Evolutionary conservation across 2,797 vertebrate genomes (phyloP).

Genomic region (Cyprinella venusta): DNA sequence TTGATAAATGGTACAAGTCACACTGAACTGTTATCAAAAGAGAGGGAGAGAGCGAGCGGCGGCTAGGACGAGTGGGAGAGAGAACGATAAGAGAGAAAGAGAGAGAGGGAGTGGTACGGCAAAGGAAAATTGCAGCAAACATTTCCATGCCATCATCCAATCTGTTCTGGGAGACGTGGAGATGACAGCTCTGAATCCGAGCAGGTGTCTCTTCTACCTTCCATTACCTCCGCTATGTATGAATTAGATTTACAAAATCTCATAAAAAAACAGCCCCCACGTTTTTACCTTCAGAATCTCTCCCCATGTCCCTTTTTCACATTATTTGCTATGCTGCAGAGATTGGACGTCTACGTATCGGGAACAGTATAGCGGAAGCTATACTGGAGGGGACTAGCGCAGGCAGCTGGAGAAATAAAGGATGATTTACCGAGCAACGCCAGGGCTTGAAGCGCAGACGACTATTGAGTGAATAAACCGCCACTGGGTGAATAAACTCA

Average conservation of each 20-base stretch:
- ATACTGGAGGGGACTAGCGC: constrained; percentile 25
- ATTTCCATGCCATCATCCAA: constrained; percentile 67
- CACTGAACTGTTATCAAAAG: constrained; percentile 78
- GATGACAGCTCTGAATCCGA: constrained; percentile 65
- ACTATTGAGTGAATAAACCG: constrained; percentile 57
- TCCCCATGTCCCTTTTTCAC: constrained; percentile 22
- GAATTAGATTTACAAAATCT: constrained; percentile 65
- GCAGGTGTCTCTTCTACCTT: constrained; percentile 60
- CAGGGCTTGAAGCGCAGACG: constrained; percentile 37
- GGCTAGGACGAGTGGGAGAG: constrained; percentile 34
- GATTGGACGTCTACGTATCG: constrained; percentile 51
- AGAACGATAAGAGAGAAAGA: constrained; percentile 29
- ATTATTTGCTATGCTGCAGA: constrained; percentile 50
- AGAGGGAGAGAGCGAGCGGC: constrained; percentile 36
- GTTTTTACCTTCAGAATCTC: constrained; percentile 46
- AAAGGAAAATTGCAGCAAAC: constrained; percentile 68
- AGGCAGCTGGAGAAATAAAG: constrained; percentile 56
- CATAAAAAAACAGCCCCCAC: constrained; percentile 50
- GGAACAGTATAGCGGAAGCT: constrained; percentile 54
- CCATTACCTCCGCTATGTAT: constrained; percentile 59
- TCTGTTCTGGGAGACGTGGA: constrained; percentile 70
- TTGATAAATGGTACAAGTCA: constrained; percentile 81
- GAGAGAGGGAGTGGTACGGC: constrained; percentile 58
- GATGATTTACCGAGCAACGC: constrained; percentile 54
- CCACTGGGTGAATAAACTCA: constrained; percentile 35